These are phyloP conservation scores for Globicephala melas DNA, from an alignment of 2,113 vertebrate genomes.

Conservation along the genomic window DNA sequence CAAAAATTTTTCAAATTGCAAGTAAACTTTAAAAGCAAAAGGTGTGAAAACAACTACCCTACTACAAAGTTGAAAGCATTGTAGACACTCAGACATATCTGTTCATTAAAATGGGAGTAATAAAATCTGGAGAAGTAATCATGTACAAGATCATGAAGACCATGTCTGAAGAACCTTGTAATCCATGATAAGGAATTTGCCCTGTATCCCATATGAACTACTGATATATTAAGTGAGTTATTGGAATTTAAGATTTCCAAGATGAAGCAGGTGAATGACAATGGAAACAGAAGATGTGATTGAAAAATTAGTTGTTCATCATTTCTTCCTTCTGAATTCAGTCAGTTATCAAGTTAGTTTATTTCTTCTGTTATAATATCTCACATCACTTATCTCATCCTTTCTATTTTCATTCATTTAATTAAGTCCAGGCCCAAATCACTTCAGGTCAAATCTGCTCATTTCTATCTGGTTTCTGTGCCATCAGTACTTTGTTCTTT, in stretches of 20 bases:
- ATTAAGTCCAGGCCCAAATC: background rate
- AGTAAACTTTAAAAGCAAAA: background rate
- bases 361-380: background rate
- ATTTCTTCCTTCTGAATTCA: background rate
- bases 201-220: background rate
- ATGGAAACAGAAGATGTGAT: background rate
- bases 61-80: background rate
- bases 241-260: background rate
- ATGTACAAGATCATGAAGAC: background rate
- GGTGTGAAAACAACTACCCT: background rate
- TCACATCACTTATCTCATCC: background rate
- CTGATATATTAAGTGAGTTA: background rate
- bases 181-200: background rate
- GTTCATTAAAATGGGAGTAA: background rate
- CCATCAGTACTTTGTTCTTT: background rate
- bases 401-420: background rate
- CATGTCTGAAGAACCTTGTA: background rate
- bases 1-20: no score
- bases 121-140: background rate
- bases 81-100: background rate
- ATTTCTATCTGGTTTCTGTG: background rate
- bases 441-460: background rate
- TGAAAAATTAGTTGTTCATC: background rate
- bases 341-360: background rate
- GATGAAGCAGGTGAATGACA: background rate